A percentile compares a stretch with the other conserved stretches of the same genome.
These are phyloP conservation scores for Melolontha melolontha DNA, from an alignment of 2,888 invertebrate species.

Conservation along the genomic window DNA sequence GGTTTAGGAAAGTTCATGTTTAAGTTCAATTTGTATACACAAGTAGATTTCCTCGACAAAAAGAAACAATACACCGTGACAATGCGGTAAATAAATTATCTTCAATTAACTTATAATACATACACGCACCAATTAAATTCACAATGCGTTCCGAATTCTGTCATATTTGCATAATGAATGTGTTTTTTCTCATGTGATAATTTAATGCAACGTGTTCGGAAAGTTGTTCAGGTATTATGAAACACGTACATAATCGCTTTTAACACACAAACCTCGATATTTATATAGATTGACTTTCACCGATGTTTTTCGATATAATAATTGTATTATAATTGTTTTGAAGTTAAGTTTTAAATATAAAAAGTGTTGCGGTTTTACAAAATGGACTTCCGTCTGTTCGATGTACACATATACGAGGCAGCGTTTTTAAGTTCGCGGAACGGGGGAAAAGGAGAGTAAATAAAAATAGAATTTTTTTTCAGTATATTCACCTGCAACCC, in stretches of 20 bases:
- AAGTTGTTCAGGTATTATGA: conserved; percentile 33
- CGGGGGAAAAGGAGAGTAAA: too few relatives aligned
- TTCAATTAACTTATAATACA: conserved; percentile 30
- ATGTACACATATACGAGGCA: too few relatives aligned
- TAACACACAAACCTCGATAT: conserved; percentile 37
- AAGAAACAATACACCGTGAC: conserved; percentile 28
- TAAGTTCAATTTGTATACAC: conserved; percentile 15
- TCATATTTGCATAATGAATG: conserved; percentile 34
- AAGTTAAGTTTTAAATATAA: not conserved
- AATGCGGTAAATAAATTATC: conserved; percentile 31
- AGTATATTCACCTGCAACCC: too few relatives aligned
- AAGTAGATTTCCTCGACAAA: conserved; percentile 4
- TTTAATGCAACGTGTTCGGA: conserved; percentile 32
- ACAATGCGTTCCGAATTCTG: conserved; percentile 33
- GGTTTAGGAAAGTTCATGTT: conserved; percentile 11
- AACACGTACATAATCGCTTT: conserved; percentile 31
- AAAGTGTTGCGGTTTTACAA: too few relatives aligned
- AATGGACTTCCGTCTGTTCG: too few relatives aligned
- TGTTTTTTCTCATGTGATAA: conserved; percentile 31
- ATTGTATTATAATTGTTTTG: conserved; percentile 20
- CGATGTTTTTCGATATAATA: conserved; percentile 19
- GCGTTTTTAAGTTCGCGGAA: too few relatives aligned
- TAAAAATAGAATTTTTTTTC: too few relatives aligned
- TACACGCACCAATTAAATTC: conserved; percentile 23
- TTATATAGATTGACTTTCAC: conserved; percentile 35